Percentiles rank a stretch among this genome's conserved stretches.
These are phyloP conservation scores for Porites lutea DNA, from an alignment of 64 coral and sea anemone species.

Conservation along the genomic window DNA sequence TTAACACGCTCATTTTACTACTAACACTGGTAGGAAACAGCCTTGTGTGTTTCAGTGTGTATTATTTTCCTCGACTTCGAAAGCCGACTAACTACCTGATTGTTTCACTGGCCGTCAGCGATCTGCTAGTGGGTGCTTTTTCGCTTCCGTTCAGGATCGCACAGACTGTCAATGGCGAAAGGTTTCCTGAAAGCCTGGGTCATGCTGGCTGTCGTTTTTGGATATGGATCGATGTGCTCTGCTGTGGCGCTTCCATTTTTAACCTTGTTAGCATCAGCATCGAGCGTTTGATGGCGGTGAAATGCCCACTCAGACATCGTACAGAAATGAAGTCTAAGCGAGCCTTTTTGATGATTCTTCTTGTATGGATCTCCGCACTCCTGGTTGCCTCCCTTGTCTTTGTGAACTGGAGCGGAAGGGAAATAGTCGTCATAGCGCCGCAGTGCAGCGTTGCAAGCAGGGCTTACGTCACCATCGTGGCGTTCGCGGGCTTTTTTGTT, in stretches of 20 bases:
- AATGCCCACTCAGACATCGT: slow-evolving; percentile 78
- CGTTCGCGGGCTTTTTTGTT: slow-evolving; percentile 80
- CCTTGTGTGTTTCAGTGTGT: slow-evolving; percentile 91
- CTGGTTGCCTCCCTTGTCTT: slow-evolving; percentile 70
- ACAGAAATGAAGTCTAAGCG: slow-evolving; percentile 81
- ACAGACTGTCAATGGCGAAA: slow-evolving; percentile 76
- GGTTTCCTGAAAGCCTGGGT: slow-evolving; percentile 56
- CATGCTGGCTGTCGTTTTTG: slow-evolving; percentile 82
- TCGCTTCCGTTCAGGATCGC: slow-evolving; percentile 87
- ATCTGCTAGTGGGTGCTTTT: slow-evolving; percentile 79
- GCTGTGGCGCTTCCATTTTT: slow-evolving; percentile 85
- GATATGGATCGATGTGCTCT: slow-evolving; percentile 94
- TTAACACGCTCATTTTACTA: slow-evolving; percentile 79
- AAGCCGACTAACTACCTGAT: slow-evolving; percentile 93
- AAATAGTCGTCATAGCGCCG: slow-evolving; percentile 41
- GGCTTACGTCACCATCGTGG: slow-evolving; percentile 88
- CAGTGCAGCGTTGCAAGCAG: slow-evolving; percentile 80
- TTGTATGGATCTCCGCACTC: slow-evolving; percentile 82
- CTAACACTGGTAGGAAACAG: slow-evolving; percentile 91
- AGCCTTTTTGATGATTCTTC: slow-evolving; percentile 69
- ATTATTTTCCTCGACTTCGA: slow-evolving; percentile 75
- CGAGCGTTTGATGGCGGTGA: slow-evolving; percentile 88
- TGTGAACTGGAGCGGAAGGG: slow-evolving; percentile 78
- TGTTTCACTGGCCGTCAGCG: slow-evolving; percentile 90
- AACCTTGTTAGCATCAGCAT: slow-evolving; percentile 87